These are phyloP conservation scores for Eupithecia exiguata DNA, from an alignment of 2,888 invertebrate species.

Conservation along the genomic window DNA sequence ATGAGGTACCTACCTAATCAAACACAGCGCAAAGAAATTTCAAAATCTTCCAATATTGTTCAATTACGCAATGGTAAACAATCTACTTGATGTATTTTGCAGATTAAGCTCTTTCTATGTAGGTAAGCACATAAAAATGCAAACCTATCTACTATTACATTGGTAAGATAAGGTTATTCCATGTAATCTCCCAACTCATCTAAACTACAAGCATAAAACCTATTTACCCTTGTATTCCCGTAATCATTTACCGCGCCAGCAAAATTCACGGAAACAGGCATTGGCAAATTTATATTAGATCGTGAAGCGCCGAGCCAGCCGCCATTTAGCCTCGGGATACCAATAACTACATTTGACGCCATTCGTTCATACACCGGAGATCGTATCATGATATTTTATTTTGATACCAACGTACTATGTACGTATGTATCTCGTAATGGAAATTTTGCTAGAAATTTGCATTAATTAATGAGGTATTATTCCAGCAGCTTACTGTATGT, in stretches of 20 bases:
- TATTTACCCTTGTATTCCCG: constrained; percentile 30
- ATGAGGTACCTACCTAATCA: too few relatives aligned
- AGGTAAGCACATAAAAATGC: too few relatives aligned
- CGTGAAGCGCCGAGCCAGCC: constrained; percentile 53
- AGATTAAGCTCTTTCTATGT: too few relatives aligned
- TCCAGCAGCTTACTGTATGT: neutral
- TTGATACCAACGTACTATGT: constrained; percentile 14
- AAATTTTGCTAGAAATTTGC: neutral
- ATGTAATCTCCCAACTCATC: neutral
- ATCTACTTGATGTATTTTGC: too few relatives aligned
- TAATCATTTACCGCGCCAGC: constrained; percentile 26
- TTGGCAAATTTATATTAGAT: constrained; percentile 63
- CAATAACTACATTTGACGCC: constrained; percentile 62
- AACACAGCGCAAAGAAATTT: too few relatives aligned
- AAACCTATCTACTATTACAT: too few relatives aligned
- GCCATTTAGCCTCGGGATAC: constrained; percentile 59
- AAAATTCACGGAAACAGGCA: constrained; percentile 49
- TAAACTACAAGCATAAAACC: constrained; percentile 21
- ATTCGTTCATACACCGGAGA: constrained; percentile 51
- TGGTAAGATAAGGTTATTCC: too few relatives aligned
- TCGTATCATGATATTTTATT: constrained; percentile 37
- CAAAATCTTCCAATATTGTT: too few relatives aligned
- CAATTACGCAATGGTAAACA: too few relatives aligned
- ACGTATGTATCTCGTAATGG: constrained; percentile 12
- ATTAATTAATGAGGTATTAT: neutral